Conservation (phyloP, 2,113 vertebrate species). For the Pungitius pungitius region DNA sequence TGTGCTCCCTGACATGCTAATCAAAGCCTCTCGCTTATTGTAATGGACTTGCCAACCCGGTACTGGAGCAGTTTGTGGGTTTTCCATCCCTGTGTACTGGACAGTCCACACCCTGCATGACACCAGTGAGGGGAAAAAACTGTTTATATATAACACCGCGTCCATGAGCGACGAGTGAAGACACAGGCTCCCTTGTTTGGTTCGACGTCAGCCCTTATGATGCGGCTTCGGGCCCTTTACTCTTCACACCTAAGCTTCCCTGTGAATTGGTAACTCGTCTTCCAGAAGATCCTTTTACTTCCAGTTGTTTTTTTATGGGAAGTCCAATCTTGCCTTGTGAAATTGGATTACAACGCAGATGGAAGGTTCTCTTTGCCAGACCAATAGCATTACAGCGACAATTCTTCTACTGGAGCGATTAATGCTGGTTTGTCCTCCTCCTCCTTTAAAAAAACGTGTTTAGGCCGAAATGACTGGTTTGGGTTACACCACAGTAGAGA, state of each 20-base stretch:
- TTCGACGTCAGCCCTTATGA: constrained; percentile 67
- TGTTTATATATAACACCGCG: constrained; percentile 50
- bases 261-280: constrained; percentile 42
- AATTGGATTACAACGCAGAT: constrained; percentile 44
- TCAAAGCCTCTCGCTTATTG: constrained; percentile 43
- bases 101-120: constrained; percentile 53
- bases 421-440: constrained; percentile 70
- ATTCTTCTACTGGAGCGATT: constrained; percentile 63
- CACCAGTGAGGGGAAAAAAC: constrained; percentile 42
- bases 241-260: constrained; percentile 72
- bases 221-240: constrained; percentile 71
- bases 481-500: constrained; percentile 65
- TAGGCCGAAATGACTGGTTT: constrained; percentile 63
- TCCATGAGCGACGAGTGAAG: constrained; percentile 45
- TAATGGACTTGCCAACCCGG: constrained; percentile 37
- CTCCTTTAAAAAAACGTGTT: constrained; percentile 40
- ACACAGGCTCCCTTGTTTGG: constrained; percentile 60
- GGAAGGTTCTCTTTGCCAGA: constrained; percentile 45
- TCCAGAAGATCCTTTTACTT: constrained; percentile 18
- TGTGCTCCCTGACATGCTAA: constrained; percentile 9
- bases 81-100: constrained; percentile 36
- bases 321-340: constrained; percentile 29
- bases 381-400: constrained; percentile 54
- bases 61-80: constrained; percentile 39
- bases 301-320: neutral